Evolutionary conservation across 2,797 vertebrate species (phyloP).

Genomic region (Hypotaenidia philippensis): DNA sequence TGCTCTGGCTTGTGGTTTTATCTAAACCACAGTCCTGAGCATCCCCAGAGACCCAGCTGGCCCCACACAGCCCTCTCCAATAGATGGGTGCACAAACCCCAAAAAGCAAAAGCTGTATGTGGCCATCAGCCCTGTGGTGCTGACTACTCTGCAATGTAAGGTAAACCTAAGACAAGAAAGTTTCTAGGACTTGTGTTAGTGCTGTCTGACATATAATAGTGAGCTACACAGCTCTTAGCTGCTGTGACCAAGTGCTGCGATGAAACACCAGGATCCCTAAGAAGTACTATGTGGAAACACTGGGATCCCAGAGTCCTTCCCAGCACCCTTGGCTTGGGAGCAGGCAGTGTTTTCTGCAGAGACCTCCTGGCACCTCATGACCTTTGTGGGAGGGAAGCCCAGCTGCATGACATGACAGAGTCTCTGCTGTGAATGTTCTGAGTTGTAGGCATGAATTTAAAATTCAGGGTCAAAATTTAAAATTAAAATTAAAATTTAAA

Average conservation of each 20-base stretch:
- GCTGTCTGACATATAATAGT: neutral
- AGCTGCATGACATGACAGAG: neutral
- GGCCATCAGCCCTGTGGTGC: accelerated
- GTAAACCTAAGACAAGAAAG: neutral
- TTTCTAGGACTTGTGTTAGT: neutral
- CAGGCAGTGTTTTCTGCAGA: neutral
- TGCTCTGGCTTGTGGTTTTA: neutral
- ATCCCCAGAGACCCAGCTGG: neutral
- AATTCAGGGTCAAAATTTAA: neutral
- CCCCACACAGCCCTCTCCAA: accelerated
- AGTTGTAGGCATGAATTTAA: neutral
- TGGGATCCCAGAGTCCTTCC: neutral
- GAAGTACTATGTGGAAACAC: neutral
- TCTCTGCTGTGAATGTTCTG: neutral
- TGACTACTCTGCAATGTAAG: neutral
- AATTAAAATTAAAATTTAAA: neutral
- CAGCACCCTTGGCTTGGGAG: neutral
- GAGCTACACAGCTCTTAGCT: neutral
- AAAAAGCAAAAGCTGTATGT: neutral
- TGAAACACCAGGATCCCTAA: neutral
- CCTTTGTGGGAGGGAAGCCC: neutral
- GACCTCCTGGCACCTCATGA: neutral
- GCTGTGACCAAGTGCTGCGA: neutral
- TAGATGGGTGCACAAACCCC: neutral
- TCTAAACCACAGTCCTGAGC: neutral